Conservation (phyloP, 2,888 invertebrate species). For the Dasypogon diadema region DNA sequence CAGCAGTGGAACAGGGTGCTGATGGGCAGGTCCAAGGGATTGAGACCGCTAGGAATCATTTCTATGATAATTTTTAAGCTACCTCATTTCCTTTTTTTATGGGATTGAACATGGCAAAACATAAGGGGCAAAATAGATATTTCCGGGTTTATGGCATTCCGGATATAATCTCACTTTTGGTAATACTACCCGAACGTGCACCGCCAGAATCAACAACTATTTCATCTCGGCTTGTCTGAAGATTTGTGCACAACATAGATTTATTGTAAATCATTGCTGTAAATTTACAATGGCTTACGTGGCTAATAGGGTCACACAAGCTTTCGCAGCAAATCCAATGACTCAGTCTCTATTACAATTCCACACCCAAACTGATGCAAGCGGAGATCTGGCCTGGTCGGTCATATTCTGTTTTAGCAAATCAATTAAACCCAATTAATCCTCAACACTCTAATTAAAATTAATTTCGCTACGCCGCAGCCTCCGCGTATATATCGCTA, state of each 20-base stretch:
- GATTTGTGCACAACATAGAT: slow-evolving; percentile 40
- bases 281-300: slow-evolving; percentile 30
- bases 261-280: slow-evolving; percentile 43
- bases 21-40: slow-evolving; percentile 3
- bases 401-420: slow-evolving; percentile 68
- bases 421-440: slow-evolving; percentile 70
- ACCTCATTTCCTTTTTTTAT: slow-evolving; percentile 36
- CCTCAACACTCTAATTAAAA: slow-evolving; percentile 64
- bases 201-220: neutral
- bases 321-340: slow-evolving; percentile 30
- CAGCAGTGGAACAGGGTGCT: slow-evolving; percentile 6
- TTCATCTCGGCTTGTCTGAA: neutral
- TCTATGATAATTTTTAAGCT: slow-evolving; percentile 36
- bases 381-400: slow-evolving; percentile 49
- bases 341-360: slow-evolving; percentile 35
- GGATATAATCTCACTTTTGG: slow-evolving; percentile 1
- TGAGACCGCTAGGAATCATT: slow-evolving; percentile 34
- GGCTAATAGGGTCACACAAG: slow-evolving; percentile 21
- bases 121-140: neutral
- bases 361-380: slow-evolving; percentile 43
- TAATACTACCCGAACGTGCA: neutral
- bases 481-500: slow-evolving; percentile 25
- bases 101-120: neutral
- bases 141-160: slow-evolving; percentile 34
- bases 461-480: slow-evolving; percentile 47